phyloP scores from a whole-genome alignment of 2,113 vertebrate species.

The Marcusenius ussheri region DNA sequence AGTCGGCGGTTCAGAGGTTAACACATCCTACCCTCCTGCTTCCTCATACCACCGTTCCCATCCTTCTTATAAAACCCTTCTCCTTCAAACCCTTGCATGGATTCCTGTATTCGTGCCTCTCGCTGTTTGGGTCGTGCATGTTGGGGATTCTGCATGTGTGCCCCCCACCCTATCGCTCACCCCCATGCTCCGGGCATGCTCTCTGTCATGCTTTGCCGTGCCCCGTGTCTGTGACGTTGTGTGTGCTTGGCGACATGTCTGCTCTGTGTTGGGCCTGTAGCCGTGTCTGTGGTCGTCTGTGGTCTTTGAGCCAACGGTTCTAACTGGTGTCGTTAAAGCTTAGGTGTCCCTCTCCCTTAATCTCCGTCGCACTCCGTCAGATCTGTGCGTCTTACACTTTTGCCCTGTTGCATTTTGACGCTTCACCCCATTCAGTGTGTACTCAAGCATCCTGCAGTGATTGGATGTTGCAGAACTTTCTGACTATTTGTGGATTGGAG shows the following conservation, averaged over 20 bases:
- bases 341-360: neutral
- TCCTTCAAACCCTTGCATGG: constrained; percentile 46
- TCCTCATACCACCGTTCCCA: neutral
- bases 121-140: constrained; percentile 45
- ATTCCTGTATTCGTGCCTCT: constrained; percentile 32
- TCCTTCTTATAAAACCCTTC: constrained; percentile 20
- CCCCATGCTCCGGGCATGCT: neutral
- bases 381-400: neutral
- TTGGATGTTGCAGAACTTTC: neutral
- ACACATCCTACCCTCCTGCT: neutral
- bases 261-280: constrained; percentile 3
- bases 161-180: neutral
- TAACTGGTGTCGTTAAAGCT: neutral
- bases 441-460: neutral
- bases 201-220: neutral
- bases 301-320: neutral
- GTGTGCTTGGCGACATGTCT: neutral
- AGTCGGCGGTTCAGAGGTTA: constrained; percentile 32
- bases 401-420: neutral
- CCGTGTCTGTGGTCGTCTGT: neutral
- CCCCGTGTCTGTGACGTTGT: neutral
- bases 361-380: neutral
- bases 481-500: neutral
- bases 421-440: neutral
- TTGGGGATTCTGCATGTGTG: constrained; percentile 34